phyloP scores from a whole-genome alignment of 1,140 invertebrate species.

The Ectropis grisescens region DNA sequence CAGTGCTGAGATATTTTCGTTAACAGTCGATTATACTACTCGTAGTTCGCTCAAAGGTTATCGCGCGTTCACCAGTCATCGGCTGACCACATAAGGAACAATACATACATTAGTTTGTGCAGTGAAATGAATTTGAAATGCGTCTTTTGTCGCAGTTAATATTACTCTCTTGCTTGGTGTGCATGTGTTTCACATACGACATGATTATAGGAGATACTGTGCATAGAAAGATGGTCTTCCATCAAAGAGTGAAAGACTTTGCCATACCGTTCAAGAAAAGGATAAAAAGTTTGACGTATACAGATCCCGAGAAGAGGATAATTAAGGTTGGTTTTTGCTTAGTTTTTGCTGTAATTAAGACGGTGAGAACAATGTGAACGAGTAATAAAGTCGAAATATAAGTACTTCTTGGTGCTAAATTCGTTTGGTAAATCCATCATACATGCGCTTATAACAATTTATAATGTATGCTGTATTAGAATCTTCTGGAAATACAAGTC shows the following conservation, averaged over 20 bases:
- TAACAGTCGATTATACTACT: too few relatives aligned
- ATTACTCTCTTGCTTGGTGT: slow-evolving; percentile 27
- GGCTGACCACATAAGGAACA: slow-evolving; percentile 22
- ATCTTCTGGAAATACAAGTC: too few relatives aligned
- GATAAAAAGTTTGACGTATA: slow-evolving; percentile 44
- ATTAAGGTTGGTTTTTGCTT: too few relatives aligned
- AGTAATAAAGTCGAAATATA: too few relatives aligned
- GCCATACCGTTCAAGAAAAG: slow-evolving; percentile 63
- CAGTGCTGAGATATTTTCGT: too few relatives aligned
- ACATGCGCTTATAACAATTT: too few relatives aligned
- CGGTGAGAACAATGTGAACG: too few relatives aligned
- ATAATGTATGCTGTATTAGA: too few relatives aligned
- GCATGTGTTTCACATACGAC: slow-evolving; percentile 33
- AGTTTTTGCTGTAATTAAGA: too few relatives aligned
- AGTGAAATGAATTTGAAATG: slow-evolving; percentile 38
- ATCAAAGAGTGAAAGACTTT: slow-evolving; percentile 57
- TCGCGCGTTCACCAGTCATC: slow-evolving; percentile 29
- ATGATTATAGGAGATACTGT: slow-evolving; percentile 60
- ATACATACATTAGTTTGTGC: slow-evolving; percentile 15
- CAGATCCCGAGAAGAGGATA: slow-evolving; percentile 51
- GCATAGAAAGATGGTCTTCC: slow-evolving; percentile 62
- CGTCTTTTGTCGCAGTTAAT: slow-evolving; percentile 30
- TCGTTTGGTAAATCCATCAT: too few relatives aligned
- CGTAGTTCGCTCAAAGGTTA: too few relatives aligned
- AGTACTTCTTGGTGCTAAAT: too few relatives aligned